These are phyloP conservation scores for Microplitis demolitor DNA, from an alignment of 1,140 invertebrate genomes.

Conservation along the genomic window DNA sequence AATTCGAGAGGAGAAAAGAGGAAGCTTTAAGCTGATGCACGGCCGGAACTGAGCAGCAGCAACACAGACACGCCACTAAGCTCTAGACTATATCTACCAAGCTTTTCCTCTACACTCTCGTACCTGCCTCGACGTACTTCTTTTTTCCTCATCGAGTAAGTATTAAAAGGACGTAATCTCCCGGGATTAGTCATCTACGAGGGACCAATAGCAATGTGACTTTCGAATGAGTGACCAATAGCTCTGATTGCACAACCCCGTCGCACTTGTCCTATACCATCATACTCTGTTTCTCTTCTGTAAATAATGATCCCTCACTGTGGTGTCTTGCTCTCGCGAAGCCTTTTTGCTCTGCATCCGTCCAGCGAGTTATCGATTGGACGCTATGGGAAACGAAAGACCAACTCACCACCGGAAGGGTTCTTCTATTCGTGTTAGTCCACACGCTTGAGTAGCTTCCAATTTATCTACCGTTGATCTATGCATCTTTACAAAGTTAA, in stretches of 20 bases:
- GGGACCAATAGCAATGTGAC: conserved; percentile 40
- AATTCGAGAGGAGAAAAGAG: background rate
- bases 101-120: background rate
- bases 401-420: conserved; percentile 7
- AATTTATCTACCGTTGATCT: background rate
- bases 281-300: background rate
- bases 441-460: conserved; percentile 5
- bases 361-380: conserved; percentile 45
- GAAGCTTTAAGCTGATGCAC: conserved; percentile 34
- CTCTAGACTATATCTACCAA: conserved; percentile 26
- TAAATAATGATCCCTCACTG: background rate
- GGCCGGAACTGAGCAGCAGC: conserved; percentile 35
- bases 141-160: conserved; percentile 37
- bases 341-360: background rate
- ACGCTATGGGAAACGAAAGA: background rate
- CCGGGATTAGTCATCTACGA: conserved; percentile 24
- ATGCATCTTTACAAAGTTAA: no score
- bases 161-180: conserved; percentile 47
- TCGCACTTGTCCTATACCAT: background rate
- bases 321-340: background rate
- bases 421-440: background rate
- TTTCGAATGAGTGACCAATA: conserved; percentile 45
- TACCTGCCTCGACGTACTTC: background rate
- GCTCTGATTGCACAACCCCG: background rate
- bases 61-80: conserved; percentile 47